Percentiles rank a stretch among this genome's conserved stretches.
These are phyloP conservation scores for Pheosia tremula DNA, from an alignment of 2,888 invertebrate species.

Conservation along the genomic window DNA sequence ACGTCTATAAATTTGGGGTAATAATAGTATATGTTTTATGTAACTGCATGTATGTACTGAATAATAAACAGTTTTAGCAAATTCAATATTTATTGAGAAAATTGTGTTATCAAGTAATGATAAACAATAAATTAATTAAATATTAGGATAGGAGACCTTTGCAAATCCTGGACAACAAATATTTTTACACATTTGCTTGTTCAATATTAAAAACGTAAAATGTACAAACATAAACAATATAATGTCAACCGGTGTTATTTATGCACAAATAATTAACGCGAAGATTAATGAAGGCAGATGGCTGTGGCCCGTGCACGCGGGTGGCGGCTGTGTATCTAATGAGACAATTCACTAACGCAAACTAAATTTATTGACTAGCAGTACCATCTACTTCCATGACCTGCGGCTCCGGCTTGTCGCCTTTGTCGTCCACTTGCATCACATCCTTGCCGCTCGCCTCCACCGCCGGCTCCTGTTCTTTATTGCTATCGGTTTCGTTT, in stretches of 20 bases:
- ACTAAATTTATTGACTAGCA: constrained; percentile 81
- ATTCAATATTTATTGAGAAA: constrained; percentile 79
- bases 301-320: constrained; percentile 50
- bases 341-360: constrained; percentile 71
- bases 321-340: constrained; percentile 60
- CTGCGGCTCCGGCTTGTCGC: constrained; percentile 60
- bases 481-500: constrained; percentile 53
- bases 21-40: neutral
- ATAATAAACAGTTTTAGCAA: constrained; percentile 48
- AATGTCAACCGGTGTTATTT: constrained; percentile 69
- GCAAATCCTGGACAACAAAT: constrained; percentile 68
- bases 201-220: constrained; percentile 74
- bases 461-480: constrained; percentile 39
- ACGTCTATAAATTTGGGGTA: neutral
- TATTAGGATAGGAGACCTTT: constrained; percentile 71
- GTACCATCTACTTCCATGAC: constrained; percentile 79
- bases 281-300: constrained; percentile 51
- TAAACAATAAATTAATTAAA: constrained; percentile 81
- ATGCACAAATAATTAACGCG: constrained; percentile 66
- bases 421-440: constrained; percentile 65
- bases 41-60: neutral
- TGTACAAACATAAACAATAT: constrained; percentile 79
- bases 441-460: constrained; percentile 49
- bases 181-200: constrained; percentile 51
- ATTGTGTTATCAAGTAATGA: constrained; percentile 79